Evolutionary conservation across 2,113 vertebrate species (phyloP).

Genomic region (Camelus bactrianus): DNA sequence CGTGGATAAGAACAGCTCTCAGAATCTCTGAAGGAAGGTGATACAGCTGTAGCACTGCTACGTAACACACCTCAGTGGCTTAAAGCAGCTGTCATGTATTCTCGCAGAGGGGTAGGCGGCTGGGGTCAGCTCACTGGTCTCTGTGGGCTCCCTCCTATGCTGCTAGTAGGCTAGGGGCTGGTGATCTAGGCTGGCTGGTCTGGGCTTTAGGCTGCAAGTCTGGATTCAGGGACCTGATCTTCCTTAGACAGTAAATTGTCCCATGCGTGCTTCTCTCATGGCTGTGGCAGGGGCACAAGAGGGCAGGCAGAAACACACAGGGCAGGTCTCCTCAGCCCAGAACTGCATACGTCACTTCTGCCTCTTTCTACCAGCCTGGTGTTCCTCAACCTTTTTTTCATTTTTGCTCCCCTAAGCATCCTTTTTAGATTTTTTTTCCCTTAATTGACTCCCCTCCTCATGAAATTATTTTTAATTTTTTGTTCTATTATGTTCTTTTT

Average conservation of each 20-base stretch:
- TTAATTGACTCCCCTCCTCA: neutral
- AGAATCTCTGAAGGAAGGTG: neutral
- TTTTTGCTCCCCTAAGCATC: neutral
- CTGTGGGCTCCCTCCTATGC: rapidly evolving
- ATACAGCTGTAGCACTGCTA: rapidly evolving
- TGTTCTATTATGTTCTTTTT: neutral
- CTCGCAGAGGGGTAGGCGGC: neutral
- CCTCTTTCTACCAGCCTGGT: neutral
- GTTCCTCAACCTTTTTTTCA: neutral
- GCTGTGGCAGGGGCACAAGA: neutral
- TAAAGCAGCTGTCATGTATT: neutral
- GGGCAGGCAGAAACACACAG: neutral
- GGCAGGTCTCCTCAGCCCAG: neutral
- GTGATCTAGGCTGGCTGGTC: neutral
- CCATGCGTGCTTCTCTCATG: rapidly evolving
- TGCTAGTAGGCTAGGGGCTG: neutral
- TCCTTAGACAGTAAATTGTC: neutral
- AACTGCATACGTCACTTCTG: neutral
- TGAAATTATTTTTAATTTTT: neutral
- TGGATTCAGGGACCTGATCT: neutral
- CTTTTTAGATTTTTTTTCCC: neutral
- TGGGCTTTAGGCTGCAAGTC: neutral
- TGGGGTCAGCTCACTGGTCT: neutral
- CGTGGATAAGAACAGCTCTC: neutral
- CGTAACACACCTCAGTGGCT: neutral